Evolutionary conservation across 2,113 vertebrate species (phyloP).

Genomic region (Tympanuchus pallidicinctus): DNA sequence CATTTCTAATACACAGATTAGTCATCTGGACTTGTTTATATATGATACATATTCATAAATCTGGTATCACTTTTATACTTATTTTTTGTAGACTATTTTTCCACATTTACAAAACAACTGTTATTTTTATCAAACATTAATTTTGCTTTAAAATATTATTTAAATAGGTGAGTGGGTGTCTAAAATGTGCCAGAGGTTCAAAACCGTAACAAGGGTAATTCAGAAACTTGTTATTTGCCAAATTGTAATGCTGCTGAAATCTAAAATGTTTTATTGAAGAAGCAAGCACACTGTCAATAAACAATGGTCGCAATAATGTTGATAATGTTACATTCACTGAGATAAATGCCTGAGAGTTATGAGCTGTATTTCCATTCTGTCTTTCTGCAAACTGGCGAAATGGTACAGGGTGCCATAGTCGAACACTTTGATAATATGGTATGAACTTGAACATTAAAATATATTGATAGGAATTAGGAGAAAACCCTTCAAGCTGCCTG

Average conservation of each 20-base stretch:
- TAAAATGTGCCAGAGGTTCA: constrained; percentile 46
- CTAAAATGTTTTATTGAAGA: constrained; percentile 1
- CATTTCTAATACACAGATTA: constrained; percentile 71
- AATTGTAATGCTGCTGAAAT: constrained; percentile 26
- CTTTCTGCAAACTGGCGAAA: not conserved
- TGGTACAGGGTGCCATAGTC: not conserved
- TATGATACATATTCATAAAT: constrained; percentile 75
- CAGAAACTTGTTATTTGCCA: constrained; percentile 35
- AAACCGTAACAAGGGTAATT: constrained; percentile 20
- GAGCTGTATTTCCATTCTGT: not conserved
- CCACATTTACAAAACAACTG: constrained; percentile 77
- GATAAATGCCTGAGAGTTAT: not conserved
- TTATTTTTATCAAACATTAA: constrained; percentile 78
- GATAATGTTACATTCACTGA: constrained; percentile 2
- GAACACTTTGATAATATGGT: not conserved
- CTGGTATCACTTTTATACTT: constrained; percentile 83
- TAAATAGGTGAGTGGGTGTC: constrained; percentile 50
- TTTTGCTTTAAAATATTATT: constrained; percentile 76
- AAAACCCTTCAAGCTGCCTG: not conserved
- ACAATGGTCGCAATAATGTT: not conserved
- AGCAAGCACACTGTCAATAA: constrained; percentile 25
- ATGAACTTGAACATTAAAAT: not conserved
- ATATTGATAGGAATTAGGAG: not conserved
- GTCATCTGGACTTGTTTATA: constrained; percentile 77
- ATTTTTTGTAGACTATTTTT: constrained; percentile 84